These are phyloP conservation scores for Myopa testacea DNA, from an alignment of 2,888 invertebrate species.

Conservation along the genomic window DNA sequence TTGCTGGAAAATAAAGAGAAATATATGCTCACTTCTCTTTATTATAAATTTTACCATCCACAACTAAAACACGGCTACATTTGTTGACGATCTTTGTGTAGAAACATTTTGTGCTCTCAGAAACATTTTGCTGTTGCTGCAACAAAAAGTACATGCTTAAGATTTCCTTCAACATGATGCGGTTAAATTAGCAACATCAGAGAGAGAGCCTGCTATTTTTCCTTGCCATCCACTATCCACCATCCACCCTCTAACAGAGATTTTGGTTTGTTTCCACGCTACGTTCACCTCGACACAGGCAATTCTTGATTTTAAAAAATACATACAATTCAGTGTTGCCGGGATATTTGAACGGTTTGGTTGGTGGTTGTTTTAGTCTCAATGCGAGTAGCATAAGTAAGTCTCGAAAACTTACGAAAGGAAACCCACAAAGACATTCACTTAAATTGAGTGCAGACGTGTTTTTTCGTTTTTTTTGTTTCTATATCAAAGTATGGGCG, in stretches of 20 bases:
- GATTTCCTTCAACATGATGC: too few species aligned
- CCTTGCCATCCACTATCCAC: background rate
- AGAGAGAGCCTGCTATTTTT: too few species aligned
- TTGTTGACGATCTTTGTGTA: background rate
- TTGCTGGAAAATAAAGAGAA: background rate
- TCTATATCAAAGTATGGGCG: too few species aligned
- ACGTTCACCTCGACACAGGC: slow-evolving; percentile 39
- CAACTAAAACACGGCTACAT: background rate
- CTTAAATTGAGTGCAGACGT: too few species aligned
- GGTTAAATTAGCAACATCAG: too few species aligned
- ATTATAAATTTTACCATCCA: background rate
- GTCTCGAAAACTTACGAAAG: background rate
- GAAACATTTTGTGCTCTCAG: background rate
- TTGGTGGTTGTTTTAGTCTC: slow-evolving; percentile 41
- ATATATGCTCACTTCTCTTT: background rate
- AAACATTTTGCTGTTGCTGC: background rate
- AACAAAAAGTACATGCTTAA: too few species aligned
- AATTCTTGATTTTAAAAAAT: slow-evolving; percentile 53
- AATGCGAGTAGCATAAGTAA: background rate
- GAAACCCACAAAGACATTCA: too few species aligned
- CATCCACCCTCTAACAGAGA: slow-evolving; percentile 7
- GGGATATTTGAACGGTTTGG: slow-evolving; percentile 63
- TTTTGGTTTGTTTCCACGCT: slow-evolving; percentile 36
- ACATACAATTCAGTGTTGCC: slow-evolving; percentile 58
- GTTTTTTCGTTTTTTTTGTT: too few species aligned